Evolutionary conservation across 1,140 invertebrate genomes (phyloP).

Genomic region (Pachypsylla venusta): DNA sequence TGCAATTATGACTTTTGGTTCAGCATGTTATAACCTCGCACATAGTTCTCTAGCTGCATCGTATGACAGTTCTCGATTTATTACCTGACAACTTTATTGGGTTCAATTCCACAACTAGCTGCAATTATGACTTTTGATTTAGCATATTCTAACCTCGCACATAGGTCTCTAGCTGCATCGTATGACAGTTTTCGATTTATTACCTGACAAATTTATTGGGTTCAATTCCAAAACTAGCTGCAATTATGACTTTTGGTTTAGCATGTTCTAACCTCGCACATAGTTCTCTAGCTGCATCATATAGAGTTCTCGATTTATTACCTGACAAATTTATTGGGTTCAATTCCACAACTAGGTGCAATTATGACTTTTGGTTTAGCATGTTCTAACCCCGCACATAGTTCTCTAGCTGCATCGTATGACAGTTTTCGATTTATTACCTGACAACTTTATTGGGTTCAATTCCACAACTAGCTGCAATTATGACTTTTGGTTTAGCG

Average conservation of each 20-base stretch:
- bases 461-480: slow-evolving; percentile 77
- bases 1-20: slow-evolving; percentile 74
- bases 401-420: slow-evolving; percentile 65
- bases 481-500: slow-evolving; percentile 70
- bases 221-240: slow-evolving; percentile 79
- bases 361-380: slow-evolving; percentile 76
- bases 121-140: slow-evolving; percentile 75
- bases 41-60: slow-evolving; percentile 71
- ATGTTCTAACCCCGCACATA: slow-evolving; percentile 72
- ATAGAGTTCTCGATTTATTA: too few relatives aligned
- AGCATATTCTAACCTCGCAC: slow-evolving; percentile 70
- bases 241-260: slow-evolving; percentile 71
- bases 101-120: slow-evolving; percentile 80
- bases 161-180: slow-evolving; percentile 77
- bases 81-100: slow-evolving; percentile 62
- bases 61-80: too few relatives aligned
- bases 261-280: slow-evolving; percentile 73
- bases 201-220: slow-evolving; percentile 66
- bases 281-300: slow-evolving; percentile 70
- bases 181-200: too few relatives aligned
- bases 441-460: slow-evolving; percentile 70
- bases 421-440: too few relatives aligned
- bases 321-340: slow-evolving; percentile 68
- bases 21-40: slow-evolving; percentile 68
- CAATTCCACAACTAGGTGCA: slow-evolving; percentile 76